These are phyloP conservation scores for Phaonia tiefii DNA, from an alignment of 2,888 invertebrate genomes.

Conservation along the genomic window DNA sequence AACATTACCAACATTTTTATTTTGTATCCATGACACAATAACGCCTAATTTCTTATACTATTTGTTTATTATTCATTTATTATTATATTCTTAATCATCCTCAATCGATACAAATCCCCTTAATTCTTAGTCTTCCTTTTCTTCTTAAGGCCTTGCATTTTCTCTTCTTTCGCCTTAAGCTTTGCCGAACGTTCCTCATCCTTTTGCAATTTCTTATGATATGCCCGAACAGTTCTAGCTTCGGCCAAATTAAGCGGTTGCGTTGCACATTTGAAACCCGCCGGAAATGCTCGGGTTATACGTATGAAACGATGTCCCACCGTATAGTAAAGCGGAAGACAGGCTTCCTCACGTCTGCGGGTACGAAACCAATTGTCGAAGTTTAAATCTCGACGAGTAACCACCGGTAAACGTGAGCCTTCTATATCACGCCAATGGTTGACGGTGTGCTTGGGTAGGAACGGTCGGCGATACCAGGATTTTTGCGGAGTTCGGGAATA, in stretches of 20 bases:
- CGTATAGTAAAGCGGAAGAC: slow-evolving; percentile 73
- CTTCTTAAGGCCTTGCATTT: slow-evolving; percentile 13
- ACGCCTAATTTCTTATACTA: too few relatives aligned
- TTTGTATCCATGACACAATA: too few relatives aligned
- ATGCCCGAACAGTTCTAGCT: slow-evolving; percentile 36
- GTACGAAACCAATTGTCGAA: slow-evolving; percentile 68
- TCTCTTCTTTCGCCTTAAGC: background rate
- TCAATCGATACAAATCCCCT: too few relatives aligned
- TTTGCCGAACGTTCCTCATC: background rate
- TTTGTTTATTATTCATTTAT: too few relatives aligned
- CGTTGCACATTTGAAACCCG: slow-evolving; percentile 73
- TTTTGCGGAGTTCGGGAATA: slow-evolving; percentile 68
- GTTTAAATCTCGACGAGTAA: slow-evolving; percentile 70
- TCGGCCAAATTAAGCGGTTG: slow-evolving; percentile 72
- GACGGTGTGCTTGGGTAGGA: slow-evolving; percentile 63
- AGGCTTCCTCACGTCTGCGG: slow-evolving; percentile 73
- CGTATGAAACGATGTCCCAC: slow-evolving; percentile 73
- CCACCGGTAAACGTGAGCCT: slow-evolving; percentile 65
- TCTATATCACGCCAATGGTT: slow-evolving; percentile 73
- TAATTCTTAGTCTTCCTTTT: too few relatives aligned
- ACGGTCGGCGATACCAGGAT: slow-evolving; percentile 70
- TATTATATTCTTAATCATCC: too few relatives aligned
- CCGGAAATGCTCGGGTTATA: slow-evolving; percentile 70
- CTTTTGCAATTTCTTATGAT: background rate
- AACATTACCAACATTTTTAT: too few relatives aligned